A percentile compares a stretch with the other conserved stretches of the same genome.
These are phyloP conservation scores for Helobdella robusta DNA, from an alignment of 2,888 invertebrate genomes.

Conservation along the genomic window DNA sequence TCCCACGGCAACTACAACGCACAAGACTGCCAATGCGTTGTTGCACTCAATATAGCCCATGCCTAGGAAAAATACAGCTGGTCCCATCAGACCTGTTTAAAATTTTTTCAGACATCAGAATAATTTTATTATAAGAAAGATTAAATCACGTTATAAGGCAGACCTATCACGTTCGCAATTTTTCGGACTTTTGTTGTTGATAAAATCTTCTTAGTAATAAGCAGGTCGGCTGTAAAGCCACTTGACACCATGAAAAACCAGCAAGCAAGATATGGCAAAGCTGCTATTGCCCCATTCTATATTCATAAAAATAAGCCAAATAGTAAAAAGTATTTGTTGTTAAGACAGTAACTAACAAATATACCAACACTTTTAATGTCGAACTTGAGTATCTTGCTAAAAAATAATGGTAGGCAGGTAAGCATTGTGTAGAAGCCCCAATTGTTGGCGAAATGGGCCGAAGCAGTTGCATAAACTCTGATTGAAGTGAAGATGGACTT, in stretches of 20 bases:
- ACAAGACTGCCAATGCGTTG: conserved; percentile 34
- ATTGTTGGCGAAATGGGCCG: conserved; percentile 50
- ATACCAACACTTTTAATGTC: conserved; percentile 37
- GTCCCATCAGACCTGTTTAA: conserved; percentile 57
- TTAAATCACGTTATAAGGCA: too few species aligned
- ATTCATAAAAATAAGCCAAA: conserved; percentile 7
- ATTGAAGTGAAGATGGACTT: conserved; percentile 39
- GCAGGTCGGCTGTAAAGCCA: conserved; percentile 72
- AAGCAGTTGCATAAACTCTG: conserved; percentile 48
- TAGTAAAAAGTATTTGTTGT: too few species aligned
- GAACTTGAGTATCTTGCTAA: conserved; percentile 48
- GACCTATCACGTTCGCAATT: conserved; percentile 57
- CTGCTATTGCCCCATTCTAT: conserved; percentile 72
- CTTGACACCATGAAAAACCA: conserved; percentile 68
- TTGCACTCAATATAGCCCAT: conserved; percentile 60
- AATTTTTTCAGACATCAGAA: neutral
- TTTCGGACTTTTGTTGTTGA: conserved; percentile 54
- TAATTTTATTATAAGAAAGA: neutral
- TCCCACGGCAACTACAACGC: conserved; percentile 37
- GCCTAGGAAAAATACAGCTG: conserved; percentile 71
- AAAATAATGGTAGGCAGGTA: conserved; percentile 50
- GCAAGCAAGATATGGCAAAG: conserved; percentile 78
- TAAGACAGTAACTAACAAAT: neutral
- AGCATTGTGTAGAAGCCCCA: conserved; percentile 53
- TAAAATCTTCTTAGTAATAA: conserved; percentile 51